Base-by-base conservation (phyloP, 2,113 vertebrate genomes). In the Rousettus leschenaultii region DNA sequence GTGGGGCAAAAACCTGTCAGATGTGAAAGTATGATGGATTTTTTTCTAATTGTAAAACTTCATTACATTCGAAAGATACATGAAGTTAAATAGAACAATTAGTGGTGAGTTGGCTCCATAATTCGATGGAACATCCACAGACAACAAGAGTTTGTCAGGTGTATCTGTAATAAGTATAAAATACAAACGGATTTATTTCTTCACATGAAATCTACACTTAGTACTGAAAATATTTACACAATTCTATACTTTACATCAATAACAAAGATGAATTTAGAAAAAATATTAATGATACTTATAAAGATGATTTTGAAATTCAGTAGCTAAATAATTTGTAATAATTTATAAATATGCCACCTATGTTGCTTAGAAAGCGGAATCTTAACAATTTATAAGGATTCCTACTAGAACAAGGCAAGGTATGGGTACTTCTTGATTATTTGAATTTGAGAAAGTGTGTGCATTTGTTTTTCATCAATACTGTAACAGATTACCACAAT, bases 1-100 rank as follows among this genome's bases (percentile, higher is more conserved):
- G 48, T 79, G 16, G 9, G 35, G 53, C 43, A 95, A 91, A 95
- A 95, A 85, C 35, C 61, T 92, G 40, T 97, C 92, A 96, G 61
- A 97, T 86, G 65, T 95, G 73, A 89, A 95, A 68, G 22, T 51
- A 45, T 68, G 93, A 77, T 86, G 68, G 33, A 88, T 78, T 89
- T 86, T 82, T 90, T 88, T 45, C 78, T 91, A 82, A 78, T 61
- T 61, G 43, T 82, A 66, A 84, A 90, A 91, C 21, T 75, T 51
- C 15, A 77, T 66, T 89, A 83, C 38, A 51, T 84, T 94, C 91
- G 91, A 82, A 80, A 91, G 28, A 33, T 92, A 82, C 0, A 70
- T 40, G 85, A 11, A 73, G 19, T 51, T 90, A 90, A 95, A 87
- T 9, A 84, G 35, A 84, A 73, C 45, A 78, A 91, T 93, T 86